phyloP scores from a whole-genome alignment of 2,113 vertebrate genomes.

The Pachypanchax playfairii region DNA sequence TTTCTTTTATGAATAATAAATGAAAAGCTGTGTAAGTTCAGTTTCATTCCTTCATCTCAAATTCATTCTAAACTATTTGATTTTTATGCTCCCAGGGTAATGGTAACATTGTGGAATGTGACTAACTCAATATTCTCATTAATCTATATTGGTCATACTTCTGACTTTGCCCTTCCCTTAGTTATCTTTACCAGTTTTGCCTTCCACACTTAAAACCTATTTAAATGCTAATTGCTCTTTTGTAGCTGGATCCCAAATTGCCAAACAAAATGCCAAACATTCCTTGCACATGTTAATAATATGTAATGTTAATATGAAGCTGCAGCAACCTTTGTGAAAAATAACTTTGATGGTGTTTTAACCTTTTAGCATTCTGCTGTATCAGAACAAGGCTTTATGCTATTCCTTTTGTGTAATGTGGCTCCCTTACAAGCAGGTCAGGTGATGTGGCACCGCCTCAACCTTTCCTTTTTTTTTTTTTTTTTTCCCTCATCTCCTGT shows the following conservation, averaged over 20 bases:
- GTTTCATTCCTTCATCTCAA: conserved; percentile 17
- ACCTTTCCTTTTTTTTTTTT: conserved; percentile 72
- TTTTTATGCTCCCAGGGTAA: conserved; percentile 16
- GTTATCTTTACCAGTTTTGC: conserved; percentile 45
- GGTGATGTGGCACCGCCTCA: conserved; percentile 52
- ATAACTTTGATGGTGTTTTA: conserved; percentile 56
- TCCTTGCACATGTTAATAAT: conserved; percentile 47
- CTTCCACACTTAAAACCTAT: conserved; percentile 46
- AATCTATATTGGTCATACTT: too few species aligned
- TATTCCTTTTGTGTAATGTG: conserved; percentile 46
- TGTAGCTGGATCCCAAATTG: conserved; percentile 63
- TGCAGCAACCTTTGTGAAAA: conserved; percentile 61
- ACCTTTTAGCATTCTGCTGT: conserved; percentile 57
- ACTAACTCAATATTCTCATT: conserved; percentile 32
- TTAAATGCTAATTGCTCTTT: conserved; percentile 74
- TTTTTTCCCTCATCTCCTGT: too few species aligned
- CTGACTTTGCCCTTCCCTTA: conserved; percentile 19
- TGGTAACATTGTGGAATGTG: too few species aligned
- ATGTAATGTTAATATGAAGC: conserved; percentile 41
- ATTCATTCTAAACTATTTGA: conserved; percentile 22
- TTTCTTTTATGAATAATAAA: conserved; percentile 37
- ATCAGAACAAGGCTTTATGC: conserved; percentile 35
- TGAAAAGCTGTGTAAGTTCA: conserved; percentile 32
- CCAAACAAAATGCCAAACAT: conserved; percentile 41
- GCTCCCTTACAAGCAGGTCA: too few species aligned